Base-by-base conservation (phyloP, 35 echinoderm and acorn worm species). In the Strongylocentrotus purpuratus region DNA sequence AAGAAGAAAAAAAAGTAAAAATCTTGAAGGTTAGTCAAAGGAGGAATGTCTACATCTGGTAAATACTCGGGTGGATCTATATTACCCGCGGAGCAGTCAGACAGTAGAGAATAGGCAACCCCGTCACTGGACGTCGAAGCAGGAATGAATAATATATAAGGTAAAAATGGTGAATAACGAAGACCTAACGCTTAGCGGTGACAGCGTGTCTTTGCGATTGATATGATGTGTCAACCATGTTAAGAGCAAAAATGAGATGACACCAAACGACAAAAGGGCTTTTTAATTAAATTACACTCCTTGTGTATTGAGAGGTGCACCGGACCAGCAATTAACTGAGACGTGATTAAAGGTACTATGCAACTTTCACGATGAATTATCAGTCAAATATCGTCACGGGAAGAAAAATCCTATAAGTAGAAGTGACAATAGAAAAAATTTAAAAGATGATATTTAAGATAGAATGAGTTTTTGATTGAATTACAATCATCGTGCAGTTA, bases 141-240 rank as follows among this genome's bases (percentile, higher is more conserved):
- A n/a, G 28, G 65, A 78, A 78, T 78, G 65, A 78, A 78, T 78
- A 78, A 78, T 28, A 18, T n/a, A 78, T 78, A 28, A 78, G 65
- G 5, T 78, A n/a, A n/a, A 28, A 78, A 18, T 28, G 20, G 65
- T 78, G 65, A 78, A 78, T 78, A n/a, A n/a, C 20, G 28, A 78
- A 78, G 65, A 78, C 65, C 28, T 78, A 78, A 78, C 65, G 65
- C 65, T 78, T 78, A 78, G 65, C 65, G 18, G 28, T 78, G 65
- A 78, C 65, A n/a, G 20, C 22, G 65, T 28, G 65, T 78, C 20
- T 78, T 28, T 78, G 65, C 20, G 65, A 78, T 78, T 78, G 65
- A 78, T 78, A 78, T 18, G 65, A 78, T 78, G 65, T 78, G 65
- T 78, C 65, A 78, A 78, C 65, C 65, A 78, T 78, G 65, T n/a